A percentile compares a stretch with the other conserved stretches of the same genome.
Conservation (phyloP, 2,797 vertebrate genomes). For the Huso huso region DNA sequence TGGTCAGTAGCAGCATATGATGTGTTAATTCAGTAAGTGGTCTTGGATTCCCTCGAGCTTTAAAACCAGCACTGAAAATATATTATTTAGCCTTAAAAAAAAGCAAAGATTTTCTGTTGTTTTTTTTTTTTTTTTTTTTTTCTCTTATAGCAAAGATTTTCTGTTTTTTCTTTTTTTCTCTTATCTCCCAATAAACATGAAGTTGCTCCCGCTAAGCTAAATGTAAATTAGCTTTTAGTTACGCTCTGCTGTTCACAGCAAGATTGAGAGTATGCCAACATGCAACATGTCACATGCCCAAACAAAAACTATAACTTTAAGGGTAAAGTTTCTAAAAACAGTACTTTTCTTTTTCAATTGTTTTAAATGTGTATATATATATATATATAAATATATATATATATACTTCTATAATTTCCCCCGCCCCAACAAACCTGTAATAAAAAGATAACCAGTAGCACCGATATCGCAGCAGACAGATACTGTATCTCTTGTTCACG, state of each 20-base stretch:
- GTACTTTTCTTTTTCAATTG: neutral
- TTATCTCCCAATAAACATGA: neutral
- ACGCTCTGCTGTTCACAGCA: neutral
- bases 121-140: neutral
- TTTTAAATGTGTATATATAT: no score
- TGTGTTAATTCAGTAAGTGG: no score
- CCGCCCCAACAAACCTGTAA: no score
- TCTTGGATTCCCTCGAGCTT: no score
- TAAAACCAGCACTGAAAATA: no score
- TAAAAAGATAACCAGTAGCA: no score
- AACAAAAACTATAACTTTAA: neutral
- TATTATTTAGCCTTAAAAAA: neutral
- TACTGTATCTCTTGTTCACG: no score
- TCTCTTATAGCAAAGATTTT: neutral
- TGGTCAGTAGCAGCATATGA: no score
- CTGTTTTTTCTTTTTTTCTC: neutral
- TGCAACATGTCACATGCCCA: neutral
- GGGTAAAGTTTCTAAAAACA: neutral
- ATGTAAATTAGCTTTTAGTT: conserved; percentile 2
- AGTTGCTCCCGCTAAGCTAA: neutral
- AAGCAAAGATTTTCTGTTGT: neutral
- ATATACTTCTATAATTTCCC: no score
- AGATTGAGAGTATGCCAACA: neutral
- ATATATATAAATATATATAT: no score
- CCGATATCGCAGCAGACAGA: no score